Conservation (phyloP, 2,113 vertebrate species). For the Empidonax traillii region DNA sequence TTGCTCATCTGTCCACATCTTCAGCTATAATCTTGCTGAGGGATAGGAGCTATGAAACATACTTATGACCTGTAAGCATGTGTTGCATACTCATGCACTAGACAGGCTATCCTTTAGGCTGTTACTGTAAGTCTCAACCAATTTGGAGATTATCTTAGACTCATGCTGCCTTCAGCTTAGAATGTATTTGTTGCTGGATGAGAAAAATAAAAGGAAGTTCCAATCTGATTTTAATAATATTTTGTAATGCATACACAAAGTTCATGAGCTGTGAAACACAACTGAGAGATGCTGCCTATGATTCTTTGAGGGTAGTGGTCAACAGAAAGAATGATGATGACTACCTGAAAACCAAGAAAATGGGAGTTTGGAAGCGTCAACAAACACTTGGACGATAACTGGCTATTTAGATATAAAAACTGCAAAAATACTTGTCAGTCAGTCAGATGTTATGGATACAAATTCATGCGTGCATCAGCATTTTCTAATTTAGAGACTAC, state of each 20-base stretch:
- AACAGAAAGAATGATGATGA: neutral
- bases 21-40: neutral
- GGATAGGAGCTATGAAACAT: neutral
- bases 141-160: neutral
- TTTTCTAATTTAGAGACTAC: neutral
- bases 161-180: neutral
- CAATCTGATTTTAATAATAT: neutral
- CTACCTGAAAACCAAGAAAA: neutral
- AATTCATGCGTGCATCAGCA: neutral
- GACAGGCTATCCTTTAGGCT: neutral
- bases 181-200: neutral
- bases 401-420: neutral
- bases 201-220: neutral
- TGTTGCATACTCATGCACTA: neutral
- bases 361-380: neutral
- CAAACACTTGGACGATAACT: neutral
- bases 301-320: neutral
- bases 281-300: neutral
- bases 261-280: neutral
- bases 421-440: neutral
- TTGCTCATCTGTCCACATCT: neutral
- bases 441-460: neutral
- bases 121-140: neutral
- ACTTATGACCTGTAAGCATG: neutral
- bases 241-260: neutral